A percentile compares a stretch with the other conserved stretches of the same genome.
phyloP scores from a whole-genome alignment of 2,888 invertebrate species.

The Andrena dorsata region DNA sequence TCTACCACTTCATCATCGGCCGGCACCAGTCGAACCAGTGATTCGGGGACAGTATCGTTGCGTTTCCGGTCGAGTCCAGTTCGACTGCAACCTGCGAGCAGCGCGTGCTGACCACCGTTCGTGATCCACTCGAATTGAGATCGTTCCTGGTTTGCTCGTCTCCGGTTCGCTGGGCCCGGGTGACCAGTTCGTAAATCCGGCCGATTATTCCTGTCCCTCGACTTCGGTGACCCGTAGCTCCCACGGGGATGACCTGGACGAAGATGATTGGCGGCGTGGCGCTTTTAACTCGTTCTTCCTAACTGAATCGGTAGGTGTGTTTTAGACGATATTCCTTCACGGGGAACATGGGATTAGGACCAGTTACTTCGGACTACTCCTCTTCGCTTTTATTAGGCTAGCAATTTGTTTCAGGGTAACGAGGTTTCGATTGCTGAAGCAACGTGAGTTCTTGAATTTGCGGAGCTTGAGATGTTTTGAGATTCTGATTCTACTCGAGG shows the following conservation, averaged over 20 bases:
- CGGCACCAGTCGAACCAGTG: slow-evolving; percentile 44
- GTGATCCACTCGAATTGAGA: slow-evolving; percentile 56
- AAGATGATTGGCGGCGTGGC: slow-evolving; percentile 49
- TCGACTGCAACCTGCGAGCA: slow-evolving; percentile 63
- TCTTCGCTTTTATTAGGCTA: no score
- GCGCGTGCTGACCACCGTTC: slow-evolving; percentile 73
- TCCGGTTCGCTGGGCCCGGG: slow-evolving; percentile 59
- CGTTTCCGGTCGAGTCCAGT: slow-evolving; percentile 31
- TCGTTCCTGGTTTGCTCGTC: slow-evolving; percentile 36
- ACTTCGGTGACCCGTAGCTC: slow-evolving; percentile 80
- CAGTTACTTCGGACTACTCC: no score
- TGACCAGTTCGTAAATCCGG: slow-evolving; percentile 59
- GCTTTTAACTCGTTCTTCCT: slow-evolving; percentile 58
- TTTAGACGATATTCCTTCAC: slow-evolving; percentile 24
- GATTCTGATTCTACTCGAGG: no score
- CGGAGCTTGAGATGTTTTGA: no score
- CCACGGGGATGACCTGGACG: slow-evolving; percentile 79
- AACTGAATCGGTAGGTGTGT: slow-evolving; percentile 65
- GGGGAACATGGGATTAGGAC: no score
- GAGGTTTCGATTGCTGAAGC: no score
- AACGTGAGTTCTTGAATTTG: no score
- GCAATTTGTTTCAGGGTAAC: no score
- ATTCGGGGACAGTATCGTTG: slow-evolving; percentile 31
- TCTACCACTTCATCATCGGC: slow-evolving; percentile 42
- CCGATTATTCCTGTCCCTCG: slow-evolving; percentile 74